A percentile compares a stretch with the other conserved stretches of the same genome.
phyloP scores from a whole-genome alignment of 1,140 invertebrate species.

The Alviniconcha marisindica region DNA sequence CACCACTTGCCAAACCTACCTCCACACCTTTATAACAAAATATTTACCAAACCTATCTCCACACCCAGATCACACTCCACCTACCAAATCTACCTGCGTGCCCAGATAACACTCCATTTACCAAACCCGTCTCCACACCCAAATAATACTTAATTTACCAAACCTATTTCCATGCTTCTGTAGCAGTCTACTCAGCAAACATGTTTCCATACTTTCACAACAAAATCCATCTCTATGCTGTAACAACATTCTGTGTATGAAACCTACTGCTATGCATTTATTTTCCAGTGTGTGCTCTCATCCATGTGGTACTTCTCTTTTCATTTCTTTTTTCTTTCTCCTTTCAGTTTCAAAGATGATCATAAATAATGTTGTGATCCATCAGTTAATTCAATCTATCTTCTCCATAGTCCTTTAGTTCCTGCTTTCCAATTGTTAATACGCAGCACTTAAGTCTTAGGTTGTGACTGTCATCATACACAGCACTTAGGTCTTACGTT shows the following conservation, averaged over 20 bases:
- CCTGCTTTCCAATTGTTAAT: no score
- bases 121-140: neutral
- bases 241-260: neutral
- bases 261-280: neutral
- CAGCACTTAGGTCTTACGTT: no score
- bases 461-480: no score
- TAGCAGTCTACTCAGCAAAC: neutral
- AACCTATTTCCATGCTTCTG: neutral
- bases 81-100: neutral
- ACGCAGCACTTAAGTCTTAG: no score
- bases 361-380: no score
- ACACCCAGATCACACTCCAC: neutral
- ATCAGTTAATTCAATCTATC: no score
- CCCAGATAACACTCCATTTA: neutral
- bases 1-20: neutral
- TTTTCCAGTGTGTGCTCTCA: neutral
- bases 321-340: neutral
- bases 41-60: no score
- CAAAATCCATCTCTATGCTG: neutral
- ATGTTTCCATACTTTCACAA: neutral
- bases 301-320: neutral
- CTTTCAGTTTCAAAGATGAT: neutral
- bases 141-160: neutral
- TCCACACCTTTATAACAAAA: neutral
- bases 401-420: no score